phyloP scores from a whole-genome alignment of 2,888 invertebrate genomes.

The Aphidius colemani region DNA sequence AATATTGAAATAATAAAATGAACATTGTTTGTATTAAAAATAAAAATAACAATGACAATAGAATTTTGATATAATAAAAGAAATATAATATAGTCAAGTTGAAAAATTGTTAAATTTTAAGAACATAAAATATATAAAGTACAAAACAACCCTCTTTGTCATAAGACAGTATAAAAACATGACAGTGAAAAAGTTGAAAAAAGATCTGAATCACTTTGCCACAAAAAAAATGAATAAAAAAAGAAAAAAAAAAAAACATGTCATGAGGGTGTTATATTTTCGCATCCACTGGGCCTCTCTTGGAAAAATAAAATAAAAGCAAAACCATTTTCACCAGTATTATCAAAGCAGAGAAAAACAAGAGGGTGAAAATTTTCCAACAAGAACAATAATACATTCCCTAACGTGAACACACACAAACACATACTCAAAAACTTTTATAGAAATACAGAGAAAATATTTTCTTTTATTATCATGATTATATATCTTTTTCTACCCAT shows the following conservation, averaged over 20 bases:
- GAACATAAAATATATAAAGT: conserved; percentile 24
- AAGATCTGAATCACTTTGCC: conserved; percentile 31
- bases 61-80: conserved; percentile 5
- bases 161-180: conserved; percentile 10
- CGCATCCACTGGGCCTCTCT: conserved; percentile 24
- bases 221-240: conserved; percentile 2
- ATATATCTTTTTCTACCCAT: no score
- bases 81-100: conserved; percentile 16
- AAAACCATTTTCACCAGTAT: conserved; percentile 19
- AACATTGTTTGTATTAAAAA: neutral
- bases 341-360: conserved; percentile 2
- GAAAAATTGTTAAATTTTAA: conserved; percentile 22
- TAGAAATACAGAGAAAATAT: conserved; percentile 11
- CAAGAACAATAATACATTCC: no score
- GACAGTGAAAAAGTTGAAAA: conserved; percentile 25
- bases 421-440: conserved; percentile 1
- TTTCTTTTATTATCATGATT: neutral
- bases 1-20: no score
- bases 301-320: conserved; percentile 9
- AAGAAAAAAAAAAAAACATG: conserved; percentile 10
- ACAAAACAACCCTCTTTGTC: neutral
- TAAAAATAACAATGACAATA: neutral
- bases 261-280: conserved; percentile 30
- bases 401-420: no score
- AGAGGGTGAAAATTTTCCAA: no score